Evolutionary conservation across 2,113 vertebrate genomes (phyloP), one percentile per base, ranked within the genome.

Genomic region (Machaerirhynchus nigripectus): DNA sequence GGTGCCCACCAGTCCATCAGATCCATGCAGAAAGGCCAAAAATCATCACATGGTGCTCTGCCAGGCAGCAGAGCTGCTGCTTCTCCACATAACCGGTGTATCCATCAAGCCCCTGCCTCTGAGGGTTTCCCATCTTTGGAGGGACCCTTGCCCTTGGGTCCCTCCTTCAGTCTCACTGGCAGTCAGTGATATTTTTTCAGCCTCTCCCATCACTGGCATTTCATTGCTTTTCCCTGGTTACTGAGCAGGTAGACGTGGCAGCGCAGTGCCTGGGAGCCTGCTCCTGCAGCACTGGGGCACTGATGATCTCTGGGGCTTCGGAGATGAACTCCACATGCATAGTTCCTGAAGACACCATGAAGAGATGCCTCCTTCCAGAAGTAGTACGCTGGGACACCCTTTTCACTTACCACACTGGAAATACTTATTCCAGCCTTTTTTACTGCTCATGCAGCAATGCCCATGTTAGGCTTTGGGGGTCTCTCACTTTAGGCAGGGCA

Each of bases 61-160:
- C 68, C 84, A 84, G 76, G 63, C 49, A 64, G 61, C 39, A 56
- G 5, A 93, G 57, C 47, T 84, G 63, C 52, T 2, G 24, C n/a
- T 89, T 33, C 76, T 31, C 77, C 1, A 0, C 1, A 0, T 9
- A 52, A 50, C 21, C 0, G 0, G 4, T 2, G 57, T 3, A 19
- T 2, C 1, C 52, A 27, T 22, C 1, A 3, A 28, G 20, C 20
- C 49, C 44, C 40, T 81, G 37, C 31, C 63, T 70, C 60, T 42
- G 20, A 40, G 24, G 10, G 10, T 8, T 81, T 81, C 50, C 35
- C 69, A 57, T 27, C 67, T 69, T 37, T 21, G 70, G 61, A 14
- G 15, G 47, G 22, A 13, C 30, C 22, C 71, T 76, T 53, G 52
- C 20, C 52, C 53, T 46, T 0, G 2, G 19, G 33, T 68, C 26